Base-by-base conservation (phyloP, 1,140 invertebrate genomes). In the Psix sp. region DNA sequence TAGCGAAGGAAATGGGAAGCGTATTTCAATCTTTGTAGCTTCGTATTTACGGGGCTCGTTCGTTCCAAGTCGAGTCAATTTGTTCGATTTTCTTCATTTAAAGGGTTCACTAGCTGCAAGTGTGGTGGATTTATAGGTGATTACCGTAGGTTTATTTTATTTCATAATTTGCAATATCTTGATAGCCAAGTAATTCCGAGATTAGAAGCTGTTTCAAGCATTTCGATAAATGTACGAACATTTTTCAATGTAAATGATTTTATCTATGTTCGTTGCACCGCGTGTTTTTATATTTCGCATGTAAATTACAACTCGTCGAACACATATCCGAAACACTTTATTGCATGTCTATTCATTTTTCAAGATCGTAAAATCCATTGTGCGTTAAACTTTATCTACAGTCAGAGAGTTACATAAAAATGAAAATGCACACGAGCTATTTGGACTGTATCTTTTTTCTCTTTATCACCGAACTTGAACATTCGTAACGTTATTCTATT, bases 1-100 rank as follows among this genome's bases (percentile, higher is more conserved):
- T 13, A 10, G 9, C n/a, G 29, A 35, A 38, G 49, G 39, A 49
- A 45, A 51, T n/a, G 35, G 5, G 9, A 33, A 43, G 26, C 26
- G 26, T 43, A 43, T 49, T 13, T 14, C 9, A 18, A 38, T 63
- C 1, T 33, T 40, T 9, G 24, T 0, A 18, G 6, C 13, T 2
- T 7, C 38, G 39, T 63, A 52, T 52, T 43, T 43, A 51, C n/a
- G n/a, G n/a, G n/a, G n/a, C n/a, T 39, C 13, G 31, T 33, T 31
- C 9, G 24, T 15, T 14, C 21, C 18, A 46, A 43, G 38, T 21
- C 20, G 31, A 59, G 38, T 59, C 18, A 35, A 57, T 57, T 43
- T 39, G 52, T 57, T 43, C 21, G 14, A 45, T 36, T 57, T 45
- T 26, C 52, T 40, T 42, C 49, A 4, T 42, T 43, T 24, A 36